Percentiles rank a stretch among this genome's conserved stretches.
phyloP scores from a whole-genome alignment of 2,113 vertebrate species.

The Saiga tatarica region DNA sequence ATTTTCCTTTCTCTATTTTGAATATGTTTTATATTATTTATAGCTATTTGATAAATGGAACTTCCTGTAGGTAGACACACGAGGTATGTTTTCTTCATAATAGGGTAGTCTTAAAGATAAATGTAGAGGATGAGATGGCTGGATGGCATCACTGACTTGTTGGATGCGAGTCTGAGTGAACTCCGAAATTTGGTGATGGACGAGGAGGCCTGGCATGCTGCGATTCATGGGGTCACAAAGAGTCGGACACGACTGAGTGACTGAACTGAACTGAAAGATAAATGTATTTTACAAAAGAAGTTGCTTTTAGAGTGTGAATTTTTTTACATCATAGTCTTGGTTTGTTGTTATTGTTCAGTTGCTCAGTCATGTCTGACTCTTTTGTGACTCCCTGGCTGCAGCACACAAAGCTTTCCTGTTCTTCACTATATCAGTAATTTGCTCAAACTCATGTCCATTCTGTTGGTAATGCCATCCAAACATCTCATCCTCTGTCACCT shows the following conservation, averaged over 20 bases:
- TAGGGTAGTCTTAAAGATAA: neutral
- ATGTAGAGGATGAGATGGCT: too few relatives aligned
- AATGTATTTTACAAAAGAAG: neutral
- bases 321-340: neutral
- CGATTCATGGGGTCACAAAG: too few relatives aligned
- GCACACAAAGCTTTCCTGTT: neutral
- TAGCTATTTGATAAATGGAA: neutral
- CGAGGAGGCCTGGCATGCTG: too few relatives aligned
- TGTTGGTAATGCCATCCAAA: neutral
- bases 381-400: neutral
- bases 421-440: neutral
- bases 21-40: neutral
- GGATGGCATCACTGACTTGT: too few relatives aligned
- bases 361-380: neutral
- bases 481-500: neutral
- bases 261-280: neutral
- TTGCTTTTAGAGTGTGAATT: neutral
- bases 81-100: neutral
- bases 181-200: too few relatives aligned
- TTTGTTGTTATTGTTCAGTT: neutral
- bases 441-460: neutral
- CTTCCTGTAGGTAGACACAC: neutral
- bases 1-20: neutral
- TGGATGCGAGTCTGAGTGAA: too few relatives aligned
- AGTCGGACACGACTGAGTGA: too few relatives aligned